These are phyloP conservation scores for Xerus inauris DNA, from an alignment of 2,113 vertebrate species.

Conservation along the genomic window DNA sequence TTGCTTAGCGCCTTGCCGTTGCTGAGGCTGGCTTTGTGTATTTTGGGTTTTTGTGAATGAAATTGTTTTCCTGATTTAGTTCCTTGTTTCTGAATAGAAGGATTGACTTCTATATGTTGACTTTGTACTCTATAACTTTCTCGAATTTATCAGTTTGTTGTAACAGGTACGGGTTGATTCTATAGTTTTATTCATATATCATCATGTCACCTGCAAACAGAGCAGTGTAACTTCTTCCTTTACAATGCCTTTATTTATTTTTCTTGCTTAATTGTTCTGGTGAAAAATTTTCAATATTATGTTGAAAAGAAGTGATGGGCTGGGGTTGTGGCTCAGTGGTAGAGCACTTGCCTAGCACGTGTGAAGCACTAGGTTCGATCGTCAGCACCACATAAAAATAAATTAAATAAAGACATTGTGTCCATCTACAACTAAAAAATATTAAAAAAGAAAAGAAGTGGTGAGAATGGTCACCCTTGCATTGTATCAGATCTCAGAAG, in stretches of 20 bases:
- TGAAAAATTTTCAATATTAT: background rate
- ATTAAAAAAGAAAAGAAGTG: background rate
- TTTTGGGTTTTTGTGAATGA: too few species aligned
- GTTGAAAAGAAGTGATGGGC: background rate
- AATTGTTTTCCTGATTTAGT: background rate
- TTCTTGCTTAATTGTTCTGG: background rate
- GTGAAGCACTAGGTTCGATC: too few species aligned
- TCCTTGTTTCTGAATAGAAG: background rate
- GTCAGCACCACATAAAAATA: too few species aligned
- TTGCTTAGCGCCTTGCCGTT: too few species aligned
- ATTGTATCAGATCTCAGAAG: background rate
- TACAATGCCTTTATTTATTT: background rate
- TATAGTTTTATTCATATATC: background rate
- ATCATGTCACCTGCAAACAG: background rate
- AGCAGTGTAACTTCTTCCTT: background rate
- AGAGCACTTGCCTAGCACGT: too few species aligned
- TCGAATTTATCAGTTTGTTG: background rate
- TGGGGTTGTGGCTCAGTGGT: too few species aligned
- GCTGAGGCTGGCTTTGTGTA: too few species aligned
- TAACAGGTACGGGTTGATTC: background rate
- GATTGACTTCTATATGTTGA: background rate
- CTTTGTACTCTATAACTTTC: background rate
- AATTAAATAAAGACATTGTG: too few species aligned
- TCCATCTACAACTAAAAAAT: too few species aligned
- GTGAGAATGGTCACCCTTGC: background rate